Base-by-base conservation (phyloP, 2,797 vertebrate genomes). In the Sarcoramphus papa region DNA sequence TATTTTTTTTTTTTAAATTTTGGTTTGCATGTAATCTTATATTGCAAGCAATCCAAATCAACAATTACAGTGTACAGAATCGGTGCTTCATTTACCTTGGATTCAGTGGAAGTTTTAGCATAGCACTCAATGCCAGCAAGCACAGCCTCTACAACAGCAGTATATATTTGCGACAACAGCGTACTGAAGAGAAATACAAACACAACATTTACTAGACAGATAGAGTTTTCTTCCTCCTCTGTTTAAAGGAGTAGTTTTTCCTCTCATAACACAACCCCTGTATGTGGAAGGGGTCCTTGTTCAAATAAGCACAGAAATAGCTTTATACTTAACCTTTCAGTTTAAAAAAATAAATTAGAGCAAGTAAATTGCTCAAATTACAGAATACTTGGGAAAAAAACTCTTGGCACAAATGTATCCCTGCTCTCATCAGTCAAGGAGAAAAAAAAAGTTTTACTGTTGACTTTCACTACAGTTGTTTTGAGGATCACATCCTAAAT, bases 41-140 rank as follows among this genome's bases (percentile, higher is more conserved):
- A 11, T 19, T 56, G 88, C 76, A 92, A 91, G 87, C 78, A 92
- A 93, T 83, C 94, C 95, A 57, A 95, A 93, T 54, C 37, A 91
- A 96, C 85, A 92, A 31, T 41, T 3, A 92, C 24, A 94, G 48
- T 3, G 65, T 51, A 92, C 48, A 90, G 64, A 83, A 95, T 22
- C 11, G 35, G 93, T 63, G 92, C 91, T 95, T 97, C 84, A 92
- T 96, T 97, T 97, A 99, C 99, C 99, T 99, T 99, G 91, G 97
- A 97, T 94, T 98, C 93, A 92, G 98, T 99, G 96, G 98, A 98
- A 95, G 98, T 98, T 96, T 98, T 98, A 94, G 99, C 98, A 97
- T 98, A 99, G 97, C 99, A 98, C 96, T 98, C 99, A 97, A 99
- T 99, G 97, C 98, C 99, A 85, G 99, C 98, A 88, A 99, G 98